phyloP scores from a whole-genome alignment of 2,113 vertebrate genomes.

The Crypturellus undulatus region DNA sequence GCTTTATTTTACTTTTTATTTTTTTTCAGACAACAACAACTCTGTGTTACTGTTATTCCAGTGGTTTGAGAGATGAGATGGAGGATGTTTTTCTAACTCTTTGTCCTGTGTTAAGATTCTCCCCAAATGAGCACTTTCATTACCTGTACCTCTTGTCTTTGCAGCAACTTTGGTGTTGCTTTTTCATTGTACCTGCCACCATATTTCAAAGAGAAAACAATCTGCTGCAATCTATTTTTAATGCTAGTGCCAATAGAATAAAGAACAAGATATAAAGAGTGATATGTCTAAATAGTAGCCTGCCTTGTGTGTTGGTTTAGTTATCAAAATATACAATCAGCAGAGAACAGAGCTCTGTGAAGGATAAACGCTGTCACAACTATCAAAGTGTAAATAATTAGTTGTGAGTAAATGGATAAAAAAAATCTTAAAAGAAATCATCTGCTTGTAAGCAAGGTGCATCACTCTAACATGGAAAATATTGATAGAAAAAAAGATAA shows the following conservation, averaged over 20 bases:
- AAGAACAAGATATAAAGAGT: background rate
- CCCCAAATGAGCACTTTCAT: background rate
- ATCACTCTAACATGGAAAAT: background rate
- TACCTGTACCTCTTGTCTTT: background rate
- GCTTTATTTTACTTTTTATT: background rate
- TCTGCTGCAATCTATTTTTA: background rate
- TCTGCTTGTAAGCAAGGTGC: background rate
- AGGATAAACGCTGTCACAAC: background rate
- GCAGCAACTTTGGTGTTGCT: background rate
- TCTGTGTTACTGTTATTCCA: fast-evolving
- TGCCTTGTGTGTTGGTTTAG: background rate
- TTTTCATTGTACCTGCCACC: background rate
- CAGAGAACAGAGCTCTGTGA: background rate
- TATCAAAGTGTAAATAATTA: background rate
- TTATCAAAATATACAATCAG: background rate
- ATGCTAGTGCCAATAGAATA: background rate
- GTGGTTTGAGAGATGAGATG: background rate
- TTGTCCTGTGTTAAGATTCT: background rate
- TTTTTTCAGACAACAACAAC: background rate
- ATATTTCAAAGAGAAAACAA: background rate
- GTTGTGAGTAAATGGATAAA: background rate
- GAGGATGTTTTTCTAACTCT: background rate
- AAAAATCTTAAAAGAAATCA: background rate
- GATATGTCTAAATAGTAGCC: background rate
- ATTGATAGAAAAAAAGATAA: background rate